Evolutionary conservation across 2,113 vertebrate genomes (phyloP).

Genomic region (Spilogale gracilis): DNA sequence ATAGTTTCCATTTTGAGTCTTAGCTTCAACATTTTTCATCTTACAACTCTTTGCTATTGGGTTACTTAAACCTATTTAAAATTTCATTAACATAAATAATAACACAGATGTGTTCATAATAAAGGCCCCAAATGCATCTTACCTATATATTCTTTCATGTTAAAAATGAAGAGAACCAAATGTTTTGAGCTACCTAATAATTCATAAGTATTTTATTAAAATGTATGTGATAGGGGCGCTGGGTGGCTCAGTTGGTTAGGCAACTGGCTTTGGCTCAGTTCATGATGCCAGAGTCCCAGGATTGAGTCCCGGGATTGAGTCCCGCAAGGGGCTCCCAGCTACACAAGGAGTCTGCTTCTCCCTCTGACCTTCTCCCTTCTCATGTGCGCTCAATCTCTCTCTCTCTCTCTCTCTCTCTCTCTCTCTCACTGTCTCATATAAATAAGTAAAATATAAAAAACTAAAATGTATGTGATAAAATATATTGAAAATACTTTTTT

Average conservation of each 20-base stretch:
- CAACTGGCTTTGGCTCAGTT: too few relatives aligned
- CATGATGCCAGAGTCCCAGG: too few relatives aligned
- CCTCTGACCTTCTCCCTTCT: too few relatives aligned
- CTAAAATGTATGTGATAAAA: neutral
- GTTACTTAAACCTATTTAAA: neutral
- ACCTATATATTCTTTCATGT: neutral
- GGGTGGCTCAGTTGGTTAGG: too few relatives aligned
- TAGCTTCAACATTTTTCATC: conserved; percentile 7
- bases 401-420: too few relatives aligned
- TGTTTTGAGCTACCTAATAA: neutral
- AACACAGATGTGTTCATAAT: neutral
- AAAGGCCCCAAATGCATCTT: neutral
- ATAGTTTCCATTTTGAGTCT: conserved; percentile 20
- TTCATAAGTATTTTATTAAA: neutral
- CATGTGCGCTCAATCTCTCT: too few relatives aligned
- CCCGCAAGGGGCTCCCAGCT: too few relatives aligned
- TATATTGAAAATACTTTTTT: neutral
- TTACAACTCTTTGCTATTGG: neutral
- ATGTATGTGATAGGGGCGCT: neutral
- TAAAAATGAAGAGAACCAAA: neutral
- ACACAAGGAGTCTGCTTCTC: too few relatives aligned
- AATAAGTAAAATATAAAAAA: too few relatives aligned
- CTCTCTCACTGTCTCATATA: too few relatives aligned
- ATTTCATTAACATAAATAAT: neutral
- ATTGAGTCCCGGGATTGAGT: too few relatives aligned